Conservation (phyloP, 1,140 invertebrate genomes). For the Telenomus remus region DNA sequence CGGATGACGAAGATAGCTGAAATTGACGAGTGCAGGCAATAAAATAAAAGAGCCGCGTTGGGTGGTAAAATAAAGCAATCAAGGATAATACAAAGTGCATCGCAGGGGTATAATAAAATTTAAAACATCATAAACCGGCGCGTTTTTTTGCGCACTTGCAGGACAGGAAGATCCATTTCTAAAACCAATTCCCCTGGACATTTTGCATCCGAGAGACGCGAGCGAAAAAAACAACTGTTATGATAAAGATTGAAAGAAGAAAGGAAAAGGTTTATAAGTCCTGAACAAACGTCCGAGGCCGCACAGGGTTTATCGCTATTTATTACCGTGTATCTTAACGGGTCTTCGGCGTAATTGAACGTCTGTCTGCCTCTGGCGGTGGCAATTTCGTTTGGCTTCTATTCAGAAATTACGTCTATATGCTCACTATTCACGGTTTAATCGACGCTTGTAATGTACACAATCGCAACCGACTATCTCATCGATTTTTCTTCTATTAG, state of each 20-base stretch:
- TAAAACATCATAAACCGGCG: no score
- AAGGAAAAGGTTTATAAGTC: neutral
- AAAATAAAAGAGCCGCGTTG: no score
- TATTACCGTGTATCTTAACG: slow-evolving; percentile 34
- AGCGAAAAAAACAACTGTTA: no score
- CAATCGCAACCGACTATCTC: slow-evolving; percentile 26
- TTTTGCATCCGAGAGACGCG: no score
- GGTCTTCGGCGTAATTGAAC: slow-evolving; percentile 20
- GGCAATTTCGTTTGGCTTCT: slow-evolving; percentile 38
- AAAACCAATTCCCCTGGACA: no score
- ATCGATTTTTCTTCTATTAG: slow-evolving; percentile 18
- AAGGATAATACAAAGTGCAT: no score
- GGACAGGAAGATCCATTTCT: no score
- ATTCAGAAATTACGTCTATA: slow-evolving; percentile 33
- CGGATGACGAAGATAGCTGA: no score
- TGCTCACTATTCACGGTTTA: slow-evolving; percentile 28
- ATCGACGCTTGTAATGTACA: slow-evolving; percentile 33
- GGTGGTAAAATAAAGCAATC: no score
- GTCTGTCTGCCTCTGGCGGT: slow-evolving; percentile 25
- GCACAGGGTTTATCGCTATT: slow-evolving; percentile 13
- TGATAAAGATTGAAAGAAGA: neutral
- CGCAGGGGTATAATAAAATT: no score
- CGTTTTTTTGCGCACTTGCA: no score
- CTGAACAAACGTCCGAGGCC: neutral
- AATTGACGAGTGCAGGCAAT: no score